Evolutionary conservation across 2,888 invertebrate genomes (phyloP).

Genomic region (Antheraea yamamai): DNA sequence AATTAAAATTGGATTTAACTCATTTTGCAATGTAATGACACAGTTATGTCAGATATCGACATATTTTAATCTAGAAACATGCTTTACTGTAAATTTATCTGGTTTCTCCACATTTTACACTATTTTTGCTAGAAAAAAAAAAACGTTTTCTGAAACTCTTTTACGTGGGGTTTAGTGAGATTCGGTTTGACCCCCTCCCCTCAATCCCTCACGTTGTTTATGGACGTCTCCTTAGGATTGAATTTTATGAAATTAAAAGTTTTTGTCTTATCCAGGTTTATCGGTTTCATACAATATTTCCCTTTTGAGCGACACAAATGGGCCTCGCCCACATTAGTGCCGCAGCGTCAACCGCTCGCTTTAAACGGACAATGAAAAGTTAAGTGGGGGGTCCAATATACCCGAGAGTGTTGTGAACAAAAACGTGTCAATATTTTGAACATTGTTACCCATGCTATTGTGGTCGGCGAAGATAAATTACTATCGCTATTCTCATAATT

Average conservation of each 20-base stretch:
- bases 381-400: conserved; percentile 69
- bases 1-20: no score
- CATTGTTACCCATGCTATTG: conserved; percentile 75
- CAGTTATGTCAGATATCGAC: no score
- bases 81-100: no score
- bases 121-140: no score
- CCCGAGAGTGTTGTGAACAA: conserved; percentile 61
- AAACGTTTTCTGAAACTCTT: no score
- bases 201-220: no score
- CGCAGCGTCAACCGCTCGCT: conserved; percentile 38
- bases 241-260: background rate
- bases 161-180: no score
- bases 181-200: no score
- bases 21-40: no score
- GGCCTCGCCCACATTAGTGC: conserved; percentile 14
- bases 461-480: conserved; percentile 76
- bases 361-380: conserved; percentile 62
- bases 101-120: no score
- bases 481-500: conserved; percentile 69
- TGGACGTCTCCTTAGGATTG: no score
- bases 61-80: no score
- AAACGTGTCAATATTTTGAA: conserved; percentile 80
- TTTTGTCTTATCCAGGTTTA: background rate
- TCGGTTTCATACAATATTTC: background rate
- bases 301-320: conserved; percentile 3